phyloP scores from a whole-genome alignment of 1,140 invertebrate genomes.

The Caenorhabditis latens region DNA sequence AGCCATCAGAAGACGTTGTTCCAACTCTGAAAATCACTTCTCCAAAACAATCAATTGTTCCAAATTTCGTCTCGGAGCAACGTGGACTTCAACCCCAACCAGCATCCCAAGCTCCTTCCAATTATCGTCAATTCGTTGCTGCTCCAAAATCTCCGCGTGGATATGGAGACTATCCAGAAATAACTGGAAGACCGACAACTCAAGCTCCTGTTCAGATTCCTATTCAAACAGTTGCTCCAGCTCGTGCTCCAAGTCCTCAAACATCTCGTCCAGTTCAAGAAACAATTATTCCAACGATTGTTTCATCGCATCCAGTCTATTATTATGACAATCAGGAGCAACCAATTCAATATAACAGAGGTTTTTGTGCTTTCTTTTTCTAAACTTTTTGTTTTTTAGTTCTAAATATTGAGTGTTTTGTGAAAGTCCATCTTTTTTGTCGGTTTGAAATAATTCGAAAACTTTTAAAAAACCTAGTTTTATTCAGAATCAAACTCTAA shows the following conservation, averaged over 20 bases:
- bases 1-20: not conserved
- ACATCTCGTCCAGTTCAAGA: not conserved
- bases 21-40: not conserved
- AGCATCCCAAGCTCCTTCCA: conserved; percentile 29
- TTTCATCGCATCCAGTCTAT: conserved; percentile 30
- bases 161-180: conserved; percentile 58
- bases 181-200: not conserved
- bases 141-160: conserved; percentile 46
- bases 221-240: not conserved
- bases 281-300: conserved; percentile 46
- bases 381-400: conserved; percentile 8
- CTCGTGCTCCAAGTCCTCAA: not conserved
- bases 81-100: conserved; percentile 19
- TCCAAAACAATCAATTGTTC: conserved; percentile 16
- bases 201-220: not conserved
- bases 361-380: conserved; percentile 44
- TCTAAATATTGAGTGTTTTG: no score
- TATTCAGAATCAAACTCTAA: not conserved
- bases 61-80: not conserved
- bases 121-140: conserved; percentile 59
- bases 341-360: conserved; percentile 40
- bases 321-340: conserved; percentile 48
- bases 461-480: not conserved
- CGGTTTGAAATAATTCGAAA: conserved; percentile 3
- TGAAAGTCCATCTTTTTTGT: no score